A percentile compares a stretch with the other conserved stretches of the same genome.
These are phyloP conservation scores for Spermophilus dauricus DNA, from an alignment of 2,113 vertebrate species.

Conservation along the genomic window DNA sequence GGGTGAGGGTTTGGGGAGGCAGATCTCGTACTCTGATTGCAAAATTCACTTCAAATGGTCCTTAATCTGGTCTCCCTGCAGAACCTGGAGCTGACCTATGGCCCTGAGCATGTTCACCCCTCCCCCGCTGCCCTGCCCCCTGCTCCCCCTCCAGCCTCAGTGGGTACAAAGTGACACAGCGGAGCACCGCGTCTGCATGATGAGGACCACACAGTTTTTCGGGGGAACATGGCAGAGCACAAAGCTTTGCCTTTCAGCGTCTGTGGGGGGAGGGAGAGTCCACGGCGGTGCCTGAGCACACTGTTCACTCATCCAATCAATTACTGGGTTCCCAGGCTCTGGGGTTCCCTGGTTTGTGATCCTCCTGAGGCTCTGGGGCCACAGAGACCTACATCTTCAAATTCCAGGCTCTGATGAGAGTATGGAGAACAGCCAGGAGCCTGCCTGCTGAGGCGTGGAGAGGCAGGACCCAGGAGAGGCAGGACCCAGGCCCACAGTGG, in stretches of 20 bases:
- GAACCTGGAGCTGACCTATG: conserved; percentile 76
- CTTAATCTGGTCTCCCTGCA: conserved; percentile 79
- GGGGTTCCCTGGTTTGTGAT: background rate
- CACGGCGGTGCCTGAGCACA: too few relatives aligned
- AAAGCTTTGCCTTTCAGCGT: background rate
- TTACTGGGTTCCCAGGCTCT: too few relatives aligned
- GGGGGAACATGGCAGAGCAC: background rate
- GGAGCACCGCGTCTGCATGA: background rate
- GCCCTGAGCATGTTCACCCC: background rate
- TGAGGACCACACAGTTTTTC: conserved; percentile 41
- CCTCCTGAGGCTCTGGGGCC: background rate
- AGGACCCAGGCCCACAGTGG: too few relatives aligned
- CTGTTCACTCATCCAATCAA: too few relatives aligned
- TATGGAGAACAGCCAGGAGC: background rate
- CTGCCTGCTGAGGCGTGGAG: background rate
- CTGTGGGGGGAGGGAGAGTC: background rate
- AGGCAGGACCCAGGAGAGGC: background rate
- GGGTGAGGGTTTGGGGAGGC: conserved; percentile 74
- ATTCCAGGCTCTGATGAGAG: background rate
- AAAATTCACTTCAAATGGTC: conserved; percentile 38
- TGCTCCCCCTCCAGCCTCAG: background rate
- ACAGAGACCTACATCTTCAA: background rate
- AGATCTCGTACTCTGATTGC: conserved; percentile 39
- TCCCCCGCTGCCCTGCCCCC: background rate
- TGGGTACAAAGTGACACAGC: background rate